Evolutionary conservation across 1,140 invertebrate species (phyloP).

Genomic region (Lanistes nyassanus): DNA sequence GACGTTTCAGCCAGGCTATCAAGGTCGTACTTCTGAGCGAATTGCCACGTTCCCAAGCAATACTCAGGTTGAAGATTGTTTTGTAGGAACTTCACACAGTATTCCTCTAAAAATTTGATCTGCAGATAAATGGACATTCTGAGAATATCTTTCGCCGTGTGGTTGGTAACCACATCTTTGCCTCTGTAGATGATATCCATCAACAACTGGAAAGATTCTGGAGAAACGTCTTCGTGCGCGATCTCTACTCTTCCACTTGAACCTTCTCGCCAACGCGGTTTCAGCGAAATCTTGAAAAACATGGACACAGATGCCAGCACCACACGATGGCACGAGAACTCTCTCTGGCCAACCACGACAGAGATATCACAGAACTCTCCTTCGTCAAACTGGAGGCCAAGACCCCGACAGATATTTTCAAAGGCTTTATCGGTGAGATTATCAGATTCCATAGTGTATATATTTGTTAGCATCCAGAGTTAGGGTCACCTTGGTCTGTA

Average conservation of each 20-base stretch:
- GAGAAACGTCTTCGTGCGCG: conserved; percentile 13
- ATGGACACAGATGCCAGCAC: conserved; percentile 11
- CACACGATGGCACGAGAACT: not conserved
- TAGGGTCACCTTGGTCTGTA: no score
- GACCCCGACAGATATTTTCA: not conserved
- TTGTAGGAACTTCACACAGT: not conserved
- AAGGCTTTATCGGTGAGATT: not conserved
- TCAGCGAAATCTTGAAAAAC: not conserved
- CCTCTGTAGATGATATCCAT: conserved; percentile 14
- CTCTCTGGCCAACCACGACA: not conserved
- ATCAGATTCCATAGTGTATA: no score
- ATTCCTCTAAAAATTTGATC: conserved; percentile 16
- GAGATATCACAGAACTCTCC: not conserved
- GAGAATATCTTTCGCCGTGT: conserved; percentile 7
- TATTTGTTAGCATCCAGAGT: no score
- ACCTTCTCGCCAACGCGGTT: not conserved
- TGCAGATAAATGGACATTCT: conserved; percentile 18
- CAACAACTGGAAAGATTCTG: conserved; percentile 9
- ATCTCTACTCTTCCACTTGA: not conserved
- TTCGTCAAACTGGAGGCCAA: not conserved
- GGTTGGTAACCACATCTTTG: not conserved
- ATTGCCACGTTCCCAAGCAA: conserved; percentile 8
- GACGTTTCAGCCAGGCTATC: not conserved
- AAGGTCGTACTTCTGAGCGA: conserved; percentile 14
- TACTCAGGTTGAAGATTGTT: not conserved